phyloP scores from a whole-genome alignment of 1,140 invertebrate genomes.

The Neelides sp. region DNA sequence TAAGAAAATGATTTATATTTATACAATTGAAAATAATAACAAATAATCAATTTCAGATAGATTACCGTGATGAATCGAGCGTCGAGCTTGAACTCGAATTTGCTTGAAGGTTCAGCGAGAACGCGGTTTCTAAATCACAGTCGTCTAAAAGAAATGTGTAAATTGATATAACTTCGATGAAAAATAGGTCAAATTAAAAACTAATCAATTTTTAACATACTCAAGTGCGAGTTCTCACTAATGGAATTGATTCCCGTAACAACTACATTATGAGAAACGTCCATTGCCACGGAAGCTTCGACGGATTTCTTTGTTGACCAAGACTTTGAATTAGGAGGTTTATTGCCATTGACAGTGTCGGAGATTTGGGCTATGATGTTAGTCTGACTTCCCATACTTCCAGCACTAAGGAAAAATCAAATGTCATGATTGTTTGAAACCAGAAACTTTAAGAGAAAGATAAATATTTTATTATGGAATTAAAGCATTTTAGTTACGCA shows the following conservation, averaged over 20 bases:
- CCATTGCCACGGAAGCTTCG: conserved; percentile 22
- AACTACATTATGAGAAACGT: conserved; percentile 28
- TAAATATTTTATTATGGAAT: not conserved
- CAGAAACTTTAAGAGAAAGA: not conserved
- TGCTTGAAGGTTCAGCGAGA: conserved; percentile 32
- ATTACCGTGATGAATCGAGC: too few relatives aligned
- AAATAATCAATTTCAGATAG: too few relatives aligned
- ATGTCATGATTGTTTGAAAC: conserved; percentile 6
- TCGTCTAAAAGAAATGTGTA: too few relatives aligned
- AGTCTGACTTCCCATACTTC: conserved; percentile 21
- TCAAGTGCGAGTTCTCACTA: too few relatives aligned
- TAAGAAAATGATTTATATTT: too few relatives aligned
- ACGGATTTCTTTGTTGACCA: conserved; percentile 26
- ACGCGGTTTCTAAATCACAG: too few relatives aligned
- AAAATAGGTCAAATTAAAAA: too few relatives aligned
- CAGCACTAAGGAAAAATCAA: conserved; percentile 12
- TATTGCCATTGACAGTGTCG: conserved; percentile 11
- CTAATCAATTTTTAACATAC: too few relatives aligned
- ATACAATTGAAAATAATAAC: too few relatives aligned
- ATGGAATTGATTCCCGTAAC: conserved; percentile 23
- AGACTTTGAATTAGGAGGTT: not conserved
- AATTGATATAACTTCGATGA: too few relatives aligned
- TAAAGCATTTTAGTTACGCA: too few relatives aligned
- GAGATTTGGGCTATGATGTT: conserved; percentile 21
- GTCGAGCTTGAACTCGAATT: conserved; percentile 31